phyloP scores from a whole-genome alignment of 2,797 vertebrate genomes.

The Hyperoplus immaculatus region DNA sequence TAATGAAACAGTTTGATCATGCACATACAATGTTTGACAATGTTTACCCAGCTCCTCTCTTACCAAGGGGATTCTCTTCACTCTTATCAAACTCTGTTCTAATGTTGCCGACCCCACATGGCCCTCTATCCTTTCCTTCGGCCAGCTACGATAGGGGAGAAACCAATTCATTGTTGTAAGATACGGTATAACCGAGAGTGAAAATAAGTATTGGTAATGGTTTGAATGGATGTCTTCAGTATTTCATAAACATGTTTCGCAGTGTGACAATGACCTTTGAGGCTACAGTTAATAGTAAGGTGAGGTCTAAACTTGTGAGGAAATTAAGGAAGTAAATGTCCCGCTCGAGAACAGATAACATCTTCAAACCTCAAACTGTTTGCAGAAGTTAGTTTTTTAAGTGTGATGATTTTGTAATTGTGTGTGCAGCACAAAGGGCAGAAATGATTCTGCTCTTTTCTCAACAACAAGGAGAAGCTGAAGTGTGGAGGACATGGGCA shows the following conservation, averaged over 20 bases:
- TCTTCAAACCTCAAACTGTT: slow-evolving; percentile 38
- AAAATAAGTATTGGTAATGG: not conserved
- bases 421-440: not conserved
- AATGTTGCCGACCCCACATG: slow-evolving; percentile 69
- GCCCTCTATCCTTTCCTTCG: slow-evolving; percentile 65
- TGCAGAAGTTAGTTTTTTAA: slow-evolving; percentile 70
- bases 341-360: slow-evolving; percentile 49
- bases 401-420: slow-evolving; percentile 36
- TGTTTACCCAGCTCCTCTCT: slow-evolving; percentile 1
- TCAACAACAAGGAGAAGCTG: slow-evolving; percentile 8
- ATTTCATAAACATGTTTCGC: slow-evolving; percentile 1
- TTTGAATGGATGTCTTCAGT: not conserved
- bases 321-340: slow-evolving; percentile 57
- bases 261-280: slow-evolving; percentile 12
- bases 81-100: slow-evolving; percentile 86
- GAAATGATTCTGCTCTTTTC: not conserved
- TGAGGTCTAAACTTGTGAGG: slow-evolving; percentile 15
- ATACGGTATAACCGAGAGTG: not conserved
- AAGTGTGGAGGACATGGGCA: not conserved
- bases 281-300: not conserved
- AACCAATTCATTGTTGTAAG: not conserved
- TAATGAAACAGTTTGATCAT: not conserved
- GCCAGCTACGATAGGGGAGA: slow-evolving; percentile 58
- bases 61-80: slow-evolving; percentile 51
- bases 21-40: not conserved